Evolutionary conservation across 2,797 vertebrate species (phyloP).

Genomic region (Sciurus vulgaris): DNA sequence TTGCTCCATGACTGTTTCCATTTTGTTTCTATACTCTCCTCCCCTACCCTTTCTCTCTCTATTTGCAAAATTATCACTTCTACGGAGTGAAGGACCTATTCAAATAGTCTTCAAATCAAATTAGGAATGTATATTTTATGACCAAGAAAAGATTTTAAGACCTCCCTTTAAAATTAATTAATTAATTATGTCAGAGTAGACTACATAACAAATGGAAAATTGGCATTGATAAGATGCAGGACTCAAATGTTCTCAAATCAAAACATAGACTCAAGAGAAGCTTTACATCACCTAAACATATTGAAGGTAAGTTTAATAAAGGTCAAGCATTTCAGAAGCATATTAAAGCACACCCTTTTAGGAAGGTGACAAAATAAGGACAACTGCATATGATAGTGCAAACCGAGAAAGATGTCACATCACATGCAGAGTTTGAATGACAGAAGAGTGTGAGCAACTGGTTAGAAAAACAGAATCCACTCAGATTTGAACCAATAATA

Average conservation of each 20-base stretch:
- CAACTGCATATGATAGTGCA: neutral
- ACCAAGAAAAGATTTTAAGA: neutral
- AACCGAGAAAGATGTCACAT: neutral
- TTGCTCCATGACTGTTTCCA: neutral
- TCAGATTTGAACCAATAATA: neutral
- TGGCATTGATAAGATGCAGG: neutral
- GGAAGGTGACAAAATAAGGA: neutral
- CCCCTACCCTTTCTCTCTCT: neutral
- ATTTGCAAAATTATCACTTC: neutral
- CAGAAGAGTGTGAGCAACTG: neutral
- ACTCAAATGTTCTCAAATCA: neutral
- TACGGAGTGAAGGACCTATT: neutral
- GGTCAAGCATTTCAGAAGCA: neutral
- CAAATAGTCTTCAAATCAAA: neutral
- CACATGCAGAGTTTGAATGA: rapidly evolving
- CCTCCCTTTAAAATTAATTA: neutral
- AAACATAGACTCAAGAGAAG: neutral
- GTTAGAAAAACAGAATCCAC: neutral
- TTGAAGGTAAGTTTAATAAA: neutral
- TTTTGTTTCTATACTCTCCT: neutral
- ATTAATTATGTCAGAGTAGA: neutral
- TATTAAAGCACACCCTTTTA: neutral
- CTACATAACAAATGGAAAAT: neutral
- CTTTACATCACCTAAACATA: neutral
- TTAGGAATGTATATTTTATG: neutral